These are phyloP conservation scores for Endomychus coccineus DNA, from an alignment of 2,888 invertebrate species.

Conservation along the genomic window DNA sequence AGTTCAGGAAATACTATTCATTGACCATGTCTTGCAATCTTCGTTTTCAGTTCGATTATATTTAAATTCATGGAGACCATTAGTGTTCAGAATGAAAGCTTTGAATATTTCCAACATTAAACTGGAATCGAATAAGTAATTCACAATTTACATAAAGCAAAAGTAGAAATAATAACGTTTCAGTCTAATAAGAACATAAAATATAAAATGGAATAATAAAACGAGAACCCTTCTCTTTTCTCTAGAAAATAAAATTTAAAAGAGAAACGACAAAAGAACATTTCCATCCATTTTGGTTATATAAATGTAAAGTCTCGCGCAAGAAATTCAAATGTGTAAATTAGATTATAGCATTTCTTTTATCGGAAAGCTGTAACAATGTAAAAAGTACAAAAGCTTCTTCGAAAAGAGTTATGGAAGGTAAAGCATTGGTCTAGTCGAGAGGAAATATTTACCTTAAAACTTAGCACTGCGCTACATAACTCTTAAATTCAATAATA, in stretches of 20 bases:
- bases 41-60: too few relatives aligned
- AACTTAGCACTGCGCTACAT: too few relatives aligned
- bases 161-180: slow-evolving; percentile 18
- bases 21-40: too few relatives aligned
- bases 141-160: slow-evolving; percentile 15
- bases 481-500: too few relatives aligned
- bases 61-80: too few relatives aligned
- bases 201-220: slow-evolving; percentile 40
- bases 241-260: slow-evolving; percentile 36
- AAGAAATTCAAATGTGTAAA: slow-evolving; percentile 44
- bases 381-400: slow-evolving; percentile 38
- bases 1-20: too few relatives aligned
- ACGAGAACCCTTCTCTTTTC: slow-evolving; percentile 22
- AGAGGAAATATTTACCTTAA: slow-evolving; percentile 33
- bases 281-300: slow-evolving; percentile 42
- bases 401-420: slow-evolving; percentile 36
- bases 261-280: slow-evolving; percentile 39
- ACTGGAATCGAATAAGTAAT: too few relatives aligned
- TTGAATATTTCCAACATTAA: too few relatives aligned
- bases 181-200: slow-evolving; percentile 34
- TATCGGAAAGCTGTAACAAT: slow-evolving; percentile 40
- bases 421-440: slow-evolving; percentile 30
- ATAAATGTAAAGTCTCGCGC: slow-evolving; percentile 39
- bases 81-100: too few relatives aligned
- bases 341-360: slow-evolving; percentile 43